These are phyloP conservation scores for Neelides sp. DNA, from an alignment of 1,140 invertebrate genomes.

Conservation along the genomic window DNA sequence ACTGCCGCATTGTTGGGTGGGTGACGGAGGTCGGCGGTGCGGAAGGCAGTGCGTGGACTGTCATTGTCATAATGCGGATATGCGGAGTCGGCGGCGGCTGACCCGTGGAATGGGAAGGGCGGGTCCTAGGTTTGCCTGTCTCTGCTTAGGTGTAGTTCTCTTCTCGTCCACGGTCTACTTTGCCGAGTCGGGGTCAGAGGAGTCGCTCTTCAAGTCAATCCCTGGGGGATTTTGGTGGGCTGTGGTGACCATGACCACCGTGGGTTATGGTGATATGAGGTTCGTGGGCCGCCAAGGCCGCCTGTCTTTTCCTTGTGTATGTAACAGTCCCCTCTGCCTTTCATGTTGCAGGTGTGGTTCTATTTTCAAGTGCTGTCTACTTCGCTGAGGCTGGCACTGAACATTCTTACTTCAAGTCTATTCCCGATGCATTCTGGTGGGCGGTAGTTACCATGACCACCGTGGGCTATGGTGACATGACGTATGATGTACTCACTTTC, in stretches of 20 bases:
- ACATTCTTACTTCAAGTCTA: constrained; percentile 92
- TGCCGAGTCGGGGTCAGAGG: constrained; percentile 47
- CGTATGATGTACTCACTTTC: constrained; percentile 69
- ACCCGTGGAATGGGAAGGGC: no score
- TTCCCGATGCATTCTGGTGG: constrained; percentile 96
- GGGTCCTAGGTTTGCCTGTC: no score
- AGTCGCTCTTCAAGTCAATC: constrained; percentile 54
- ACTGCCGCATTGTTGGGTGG: no score
- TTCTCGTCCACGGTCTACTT: constrained; percentile 59
- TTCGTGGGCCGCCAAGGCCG: constrained; percentile 37
- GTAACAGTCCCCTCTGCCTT: constrained; percentile 21
- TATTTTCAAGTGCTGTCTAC: constrained; percentile 96
- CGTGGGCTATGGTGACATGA: constrained; percentile 99
- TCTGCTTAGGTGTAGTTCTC: constrained; percentile 48
- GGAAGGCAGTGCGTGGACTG: no score
- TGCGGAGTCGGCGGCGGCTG: no score
- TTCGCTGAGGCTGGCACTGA: constrained; percentile 95
- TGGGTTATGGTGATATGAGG: constrained; percentile 97
- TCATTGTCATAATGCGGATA: no score
- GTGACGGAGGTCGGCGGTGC: no score
- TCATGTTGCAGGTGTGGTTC: constrained; percentile 70
- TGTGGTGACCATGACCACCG: constrained; percentile 97
- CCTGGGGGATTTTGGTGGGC: constrained; percentile 92
- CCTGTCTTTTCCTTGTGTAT: constrained; percentile 10
- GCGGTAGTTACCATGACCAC: constrained; percentile 81